A percentile compares a stretch with the other conserved stretches of the same genome.
Evolutionary conservation across 1,140 invertebrate species (phyloP).

Genomic region (Papilio polyxenes): DNA sequence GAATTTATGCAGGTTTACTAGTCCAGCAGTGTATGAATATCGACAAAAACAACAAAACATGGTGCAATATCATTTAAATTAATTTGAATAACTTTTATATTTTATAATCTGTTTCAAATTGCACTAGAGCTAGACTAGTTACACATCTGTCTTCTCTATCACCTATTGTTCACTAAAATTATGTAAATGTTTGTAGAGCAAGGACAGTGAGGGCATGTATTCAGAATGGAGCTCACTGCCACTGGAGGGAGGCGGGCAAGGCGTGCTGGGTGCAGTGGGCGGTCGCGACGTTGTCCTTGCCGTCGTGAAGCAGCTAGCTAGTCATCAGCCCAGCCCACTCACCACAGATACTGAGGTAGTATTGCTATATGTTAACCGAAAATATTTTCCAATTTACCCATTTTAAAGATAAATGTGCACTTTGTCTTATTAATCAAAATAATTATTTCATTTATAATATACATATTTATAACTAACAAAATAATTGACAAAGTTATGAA

Average conservation of each 20-base stretch:
- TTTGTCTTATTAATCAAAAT: neutral
- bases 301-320: constrained; percentile 90
- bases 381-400: neutral
- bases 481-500: too few relatives aligned
- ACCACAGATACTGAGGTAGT: constrained; percentile 88
- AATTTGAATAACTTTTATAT: too few relatives aligned
- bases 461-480: too few relatives aligned
- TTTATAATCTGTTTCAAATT: neutral
- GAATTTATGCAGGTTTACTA: too few relatives aligned
- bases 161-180: constrained; percentile 6
- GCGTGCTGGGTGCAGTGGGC: constrained; percentile 93
- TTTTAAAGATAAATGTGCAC: neutral
- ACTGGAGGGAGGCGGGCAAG: constrained; percentile 85
- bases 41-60: too few relatives aligned
- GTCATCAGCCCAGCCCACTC: constrained; percentile 88
- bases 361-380: too few relatives aligned
- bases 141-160: neutral
- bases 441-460: too few relatives aligned
- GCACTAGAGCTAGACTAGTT: neutral
- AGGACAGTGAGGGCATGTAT: constrained; percentile 87
- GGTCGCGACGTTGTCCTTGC: constrained; percentile 90
- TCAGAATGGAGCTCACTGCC: constrained; percentile 92
- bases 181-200: constrained; percentile 62
- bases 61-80: too few relatives aligned
- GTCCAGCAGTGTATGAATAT: too few relatives aligned